Base-by-base conservation (phyloP, 2,797 vertebrate genomes). In the Chrysolophus pictus region DNA sequence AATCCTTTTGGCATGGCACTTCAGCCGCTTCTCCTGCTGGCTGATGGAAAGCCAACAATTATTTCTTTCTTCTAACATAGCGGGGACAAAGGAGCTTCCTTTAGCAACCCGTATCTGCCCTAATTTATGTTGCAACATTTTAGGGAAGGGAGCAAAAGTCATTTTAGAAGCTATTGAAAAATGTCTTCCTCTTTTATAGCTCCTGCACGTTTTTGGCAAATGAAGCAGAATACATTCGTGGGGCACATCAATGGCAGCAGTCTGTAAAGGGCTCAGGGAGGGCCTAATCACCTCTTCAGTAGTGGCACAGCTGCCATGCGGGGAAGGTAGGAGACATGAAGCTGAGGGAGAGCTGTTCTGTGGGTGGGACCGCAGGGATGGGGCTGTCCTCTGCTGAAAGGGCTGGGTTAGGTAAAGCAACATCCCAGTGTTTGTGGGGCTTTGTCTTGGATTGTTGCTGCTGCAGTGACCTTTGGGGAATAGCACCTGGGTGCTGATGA, bases 41-140 rank as follows among this genome's bases (percentile, higher is more conserved):
- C 75, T 92, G 89, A 90, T 84, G 91, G 94, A 74, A 94, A 95
- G 77, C 89, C 91, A 95, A 95, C 93, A 95, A 94, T 94, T 93
- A 95, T 93, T 95, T 94, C 93, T 87, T 68, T 86, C 62, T 95
- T 96, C 94, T 91, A 94, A 89, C 22, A 3, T 70, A 88, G 86
- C 77, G 67, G 39, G 71, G 77, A 95, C 89, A 94, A 95, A 95
- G 74, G 65, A 94, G 18, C 73, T 90, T 95, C 74, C 77, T 83
- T 87, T 82, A 90, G 91, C 85, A 92, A 84, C 85, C 53, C 29
- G 10, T 70, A 81, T 93, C 77, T 92, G 89, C 71, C 77, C 78
- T 93, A 90, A 95, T 95, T 96, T 92, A 46, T 65, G 49, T 82
- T 88, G 68, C 55, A 84, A 88, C 91, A 88, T 91, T 93, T 94